These are phyloP conservation scores for Coracias cyanogaster DNA, from an alignment of 2,797 vertebrate species.

Conservation along the genomic window DNA sequence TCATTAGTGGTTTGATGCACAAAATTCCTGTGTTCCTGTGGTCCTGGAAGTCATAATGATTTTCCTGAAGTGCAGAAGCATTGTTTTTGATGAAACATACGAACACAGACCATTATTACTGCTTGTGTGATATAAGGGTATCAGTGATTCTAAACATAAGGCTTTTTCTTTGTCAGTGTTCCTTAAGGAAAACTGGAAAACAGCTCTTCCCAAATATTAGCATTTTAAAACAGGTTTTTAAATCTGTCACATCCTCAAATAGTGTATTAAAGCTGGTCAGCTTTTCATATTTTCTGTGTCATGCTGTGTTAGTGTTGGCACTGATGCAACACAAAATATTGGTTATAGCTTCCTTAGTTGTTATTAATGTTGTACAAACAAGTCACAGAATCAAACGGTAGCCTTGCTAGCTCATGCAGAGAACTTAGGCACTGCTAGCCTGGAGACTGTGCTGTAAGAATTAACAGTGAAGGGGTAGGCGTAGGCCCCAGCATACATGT, in stretches of 20 bases:
- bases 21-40: not conserved
- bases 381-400: not conserved
- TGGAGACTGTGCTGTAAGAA: not conserved
- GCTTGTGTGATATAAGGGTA: not conserved
- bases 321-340: not conserved
- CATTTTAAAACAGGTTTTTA: not conserved
- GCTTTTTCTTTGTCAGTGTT: not conserved
- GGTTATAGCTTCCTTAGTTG: not conserved
- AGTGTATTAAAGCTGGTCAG: not conserved
- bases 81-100: not conserved
- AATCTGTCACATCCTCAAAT: not conserved
- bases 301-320: not conserved
- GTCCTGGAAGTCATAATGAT: not conserved
- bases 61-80: not conserved
- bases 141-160: not conserved
- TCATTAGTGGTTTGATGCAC: not conserved
- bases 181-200: not conserved
- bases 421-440: not conserved
- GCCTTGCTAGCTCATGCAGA: not conserved
- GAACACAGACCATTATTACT: not conserved
- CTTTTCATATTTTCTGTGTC: not conserved
- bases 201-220: not conserved
- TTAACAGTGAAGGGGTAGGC: not conserved
- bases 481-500: accelerated
- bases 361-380: not conserved